These are phyloP conservation scores for Hemiscyllium ocellatum DNA, from an alignment of 2,113 vertebrate species.

Conservation along the genomic window DNA sequence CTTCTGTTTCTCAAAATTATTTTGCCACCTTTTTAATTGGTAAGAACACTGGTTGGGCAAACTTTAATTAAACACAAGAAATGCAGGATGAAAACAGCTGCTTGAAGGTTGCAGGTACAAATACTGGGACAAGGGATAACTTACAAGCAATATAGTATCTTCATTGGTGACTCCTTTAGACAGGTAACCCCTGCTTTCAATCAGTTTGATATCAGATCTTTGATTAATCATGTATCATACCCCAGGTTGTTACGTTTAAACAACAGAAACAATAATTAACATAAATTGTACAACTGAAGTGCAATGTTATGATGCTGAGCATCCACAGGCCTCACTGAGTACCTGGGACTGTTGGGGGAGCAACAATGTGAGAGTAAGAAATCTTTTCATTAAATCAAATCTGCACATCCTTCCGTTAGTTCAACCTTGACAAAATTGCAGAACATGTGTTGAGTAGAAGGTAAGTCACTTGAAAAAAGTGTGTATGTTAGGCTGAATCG, in stretches of 20 bases:
- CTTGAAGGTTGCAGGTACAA: not conserved
- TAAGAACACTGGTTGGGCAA: not conserved
- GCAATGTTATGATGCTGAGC: not conserved
- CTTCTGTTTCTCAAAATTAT: not conserved
- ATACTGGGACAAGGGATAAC: not conserved
- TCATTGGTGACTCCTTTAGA: not conserved
- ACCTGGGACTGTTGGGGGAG: not conserved
- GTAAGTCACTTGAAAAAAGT: not conserved
- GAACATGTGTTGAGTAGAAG: not conserved
- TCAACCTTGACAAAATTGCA: not conserved
- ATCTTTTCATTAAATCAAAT: not conserved
- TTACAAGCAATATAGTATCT: not conserved
- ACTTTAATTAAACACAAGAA: not conserved
- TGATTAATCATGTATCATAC: not conserved
- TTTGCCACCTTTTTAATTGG: not conserved
- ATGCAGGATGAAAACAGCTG: not conserved
- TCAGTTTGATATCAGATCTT: not conserved
- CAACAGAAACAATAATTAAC: not conserved
- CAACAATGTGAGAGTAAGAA: not conserved
- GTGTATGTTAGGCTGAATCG: not conserved
- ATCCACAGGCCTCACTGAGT: not conserved
- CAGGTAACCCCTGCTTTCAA: not conserved
- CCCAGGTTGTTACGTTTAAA: not conserved
- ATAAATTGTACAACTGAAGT: not conserved
- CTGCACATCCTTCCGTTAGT: not conserved